Conservation (phyloP, 2,888 invertebrate genomes). For the Zaprionus lineosus region DNA sequence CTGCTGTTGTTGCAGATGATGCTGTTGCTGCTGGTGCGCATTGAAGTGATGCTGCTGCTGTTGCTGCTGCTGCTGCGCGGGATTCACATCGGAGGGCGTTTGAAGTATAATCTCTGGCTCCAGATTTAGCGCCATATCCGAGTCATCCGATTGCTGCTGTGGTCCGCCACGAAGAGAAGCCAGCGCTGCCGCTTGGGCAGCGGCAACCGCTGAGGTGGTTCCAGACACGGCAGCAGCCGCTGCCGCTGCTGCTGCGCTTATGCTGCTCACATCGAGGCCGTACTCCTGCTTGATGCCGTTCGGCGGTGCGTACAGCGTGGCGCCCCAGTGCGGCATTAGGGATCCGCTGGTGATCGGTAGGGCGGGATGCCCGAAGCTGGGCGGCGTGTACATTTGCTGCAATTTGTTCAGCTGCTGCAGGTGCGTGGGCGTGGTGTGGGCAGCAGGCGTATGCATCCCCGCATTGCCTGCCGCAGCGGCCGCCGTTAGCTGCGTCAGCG, state of each 20-base stretch:
- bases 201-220: conserved; percentile 61
- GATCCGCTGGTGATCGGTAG: conserved; percentile 78
- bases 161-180: conserved; percentile 57
- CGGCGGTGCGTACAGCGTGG: conserved; percentile 71
- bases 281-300: conserved; percentile 81
- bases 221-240: conserved; percentile 33
- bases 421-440: conserved; percentile 65
- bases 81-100: conserved; percentile 75
- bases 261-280: conserved; percentile 61
- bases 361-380: conserved; percentile 78
- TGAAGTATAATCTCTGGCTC: conserved; percentile 80
- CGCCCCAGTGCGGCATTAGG: conserved; percentile 80
- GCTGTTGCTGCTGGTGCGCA: conserved; percentile 64
- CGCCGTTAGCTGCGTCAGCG: conserved; percentile 57
- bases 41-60: conserved; percentile 69
- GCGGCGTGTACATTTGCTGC: conserved; percentile 77
- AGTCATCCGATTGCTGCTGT: conserved; percentile 55
- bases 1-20: conserved; percentile 65
- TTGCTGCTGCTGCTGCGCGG: conserved; percentile 73
- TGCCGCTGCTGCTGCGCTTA: conserved; percentile 37
- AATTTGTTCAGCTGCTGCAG: conserved; percentile 77
- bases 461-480: conserved; percentile 45
- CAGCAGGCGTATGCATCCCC: conserved; percentile 46
- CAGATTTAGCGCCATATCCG: conserved; percentile 74
- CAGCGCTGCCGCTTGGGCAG: conserved; percentile 62